Conservation (phyloP, 2,888 invertebrate species). For the Barypeithes pellucidus region DNA sequence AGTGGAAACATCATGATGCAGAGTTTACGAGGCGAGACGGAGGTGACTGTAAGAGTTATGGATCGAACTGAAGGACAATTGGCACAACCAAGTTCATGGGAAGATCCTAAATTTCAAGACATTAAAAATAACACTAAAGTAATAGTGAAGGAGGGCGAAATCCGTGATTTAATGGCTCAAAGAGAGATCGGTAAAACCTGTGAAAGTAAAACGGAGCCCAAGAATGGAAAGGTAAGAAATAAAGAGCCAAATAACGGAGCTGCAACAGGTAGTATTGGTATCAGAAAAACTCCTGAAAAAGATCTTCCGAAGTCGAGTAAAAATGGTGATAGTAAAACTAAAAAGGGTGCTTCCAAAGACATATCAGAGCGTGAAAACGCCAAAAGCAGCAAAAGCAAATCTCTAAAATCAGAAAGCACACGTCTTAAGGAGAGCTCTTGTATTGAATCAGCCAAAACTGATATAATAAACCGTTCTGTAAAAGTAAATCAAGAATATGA, state of each 20-base stretch:
- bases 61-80: conserved; percentile 52
- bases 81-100: conserved; percentile 46
- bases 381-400: neutral
- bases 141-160: conserved; percentile 50
- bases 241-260: conserved; percentile 4
- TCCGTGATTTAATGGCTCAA: conserved; percentile 43
- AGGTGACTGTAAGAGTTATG: conserved; percentile 61
- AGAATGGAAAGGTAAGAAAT: neutral
- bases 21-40: conserved; percentile 61
- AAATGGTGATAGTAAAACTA: neutral
- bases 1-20: conserved; percentile 61
- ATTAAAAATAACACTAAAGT: conserved; percentile 42
- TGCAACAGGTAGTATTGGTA: neutral
- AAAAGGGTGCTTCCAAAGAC: conserved; percentile 6
- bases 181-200: neutral
- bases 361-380: neutral
- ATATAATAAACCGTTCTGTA: neutral
- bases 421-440: neutral
- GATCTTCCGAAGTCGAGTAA: neutral
- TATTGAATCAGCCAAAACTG: neutral
- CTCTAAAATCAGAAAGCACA: neutral
- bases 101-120: conserved; percentile 44
- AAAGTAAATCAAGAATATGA: neutral
- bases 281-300: conserved; percentile 4
- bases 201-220: neutral